Base-by-base conservation (phyloP, 1,140 invertebrate genomes). In the Fopius arisanus region DNA sequence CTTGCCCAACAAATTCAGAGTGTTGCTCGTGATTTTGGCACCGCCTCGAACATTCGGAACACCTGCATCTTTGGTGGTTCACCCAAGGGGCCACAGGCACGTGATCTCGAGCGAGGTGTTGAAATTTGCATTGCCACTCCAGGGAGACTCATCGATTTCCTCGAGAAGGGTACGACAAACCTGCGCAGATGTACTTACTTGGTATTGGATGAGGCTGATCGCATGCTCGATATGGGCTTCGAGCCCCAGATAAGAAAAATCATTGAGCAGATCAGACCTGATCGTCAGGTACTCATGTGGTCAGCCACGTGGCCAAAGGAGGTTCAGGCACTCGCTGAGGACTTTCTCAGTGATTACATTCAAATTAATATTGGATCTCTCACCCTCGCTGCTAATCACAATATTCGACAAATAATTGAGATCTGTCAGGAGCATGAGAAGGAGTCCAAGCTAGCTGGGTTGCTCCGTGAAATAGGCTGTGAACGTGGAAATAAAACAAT, bases 221-320 rank as follows among this genome's bases (percentile, higher is more conserved):
- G 94, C 62, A 95, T 95, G 94, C 83, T 95, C 28, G 94, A 95
- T 85, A 99, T 99, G 98, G 98, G 98, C 67, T 99, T 99, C 85
- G 98, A 99, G 86, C 98, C 98, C 0, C 98, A 99, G 87, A 99
- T 99, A 81, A 90, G 97, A 41, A 98, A 98, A 86, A 99, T 99
- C 75, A 94, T 99, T 74, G 94, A 97, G 82, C 97, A 99, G 85
- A 97, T 99, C 78, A 91, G 94, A 81, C 96, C 96, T 4, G 96
- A 98, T 84, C 90, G 97, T 59, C 97, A 99, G 88, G 96, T 97
- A 2, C 89, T 99, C 2, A 99, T 99, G 98, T 99, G 97, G 96
- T 97, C 96, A 59, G 98, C 98, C n/a, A 99, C 98, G 6, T 99
- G 98, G 98, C 98, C 98, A 0, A 98, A 98, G 87, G 97, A 99